phyloP scores from a whole-genome alignment of 2,113 vertebrate species.

The Ciconia stormi region DNA sequence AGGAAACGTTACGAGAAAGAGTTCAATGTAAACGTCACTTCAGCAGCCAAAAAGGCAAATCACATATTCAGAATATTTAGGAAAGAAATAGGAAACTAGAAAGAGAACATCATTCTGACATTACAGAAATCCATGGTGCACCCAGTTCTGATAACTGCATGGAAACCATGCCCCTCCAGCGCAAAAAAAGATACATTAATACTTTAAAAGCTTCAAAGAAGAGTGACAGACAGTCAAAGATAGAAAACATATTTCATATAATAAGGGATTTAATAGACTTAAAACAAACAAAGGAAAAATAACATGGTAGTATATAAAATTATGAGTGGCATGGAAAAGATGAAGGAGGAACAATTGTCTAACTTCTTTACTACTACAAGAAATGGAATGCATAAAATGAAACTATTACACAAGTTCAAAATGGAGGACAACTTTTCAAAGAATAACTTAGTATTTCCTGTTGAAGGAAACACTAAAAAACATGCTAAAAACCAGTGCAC shows the following conservation, averaged over 20 bases:
- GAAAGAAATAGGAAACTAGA: background rate
- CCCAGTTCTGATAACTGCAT: background rate
- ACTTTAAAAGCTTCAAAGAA: background rate
- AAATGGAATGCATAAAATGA: background rate
- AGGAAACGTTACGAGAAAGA: background rate
- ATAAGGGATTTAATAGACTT: background rate
- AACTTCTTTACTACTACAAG: background rate
- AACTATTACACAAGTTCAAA: background rate
- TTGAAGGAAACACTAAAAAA: background rate
- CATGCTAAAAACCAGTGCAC: background rate
- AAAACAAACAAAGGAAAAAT: background rate
- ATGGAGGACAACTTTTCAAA: background rate
- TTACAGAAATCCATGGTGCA: background rate
- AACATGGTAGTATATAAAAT: background rate
- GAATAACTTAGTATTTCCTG: background rate
- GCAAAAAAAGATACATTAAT: background rate
- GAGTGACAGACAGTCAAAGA: background rate
- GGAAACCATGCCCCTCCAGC: background rate
- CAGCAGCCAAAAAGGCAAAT: background rate
- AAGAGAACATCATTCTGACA: background rate
- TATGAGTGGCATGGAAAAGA: background rate
- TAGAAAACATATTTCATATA: background rate
- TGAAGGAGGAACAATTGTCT: background rate
- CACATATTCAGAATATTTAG: background rate
- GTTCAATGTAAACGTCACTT: background rate